Evolutionary conservation across 64 coral and sea anemone species (phyloP).

Genomic region (Stichodactyla helianthus): DNA sequence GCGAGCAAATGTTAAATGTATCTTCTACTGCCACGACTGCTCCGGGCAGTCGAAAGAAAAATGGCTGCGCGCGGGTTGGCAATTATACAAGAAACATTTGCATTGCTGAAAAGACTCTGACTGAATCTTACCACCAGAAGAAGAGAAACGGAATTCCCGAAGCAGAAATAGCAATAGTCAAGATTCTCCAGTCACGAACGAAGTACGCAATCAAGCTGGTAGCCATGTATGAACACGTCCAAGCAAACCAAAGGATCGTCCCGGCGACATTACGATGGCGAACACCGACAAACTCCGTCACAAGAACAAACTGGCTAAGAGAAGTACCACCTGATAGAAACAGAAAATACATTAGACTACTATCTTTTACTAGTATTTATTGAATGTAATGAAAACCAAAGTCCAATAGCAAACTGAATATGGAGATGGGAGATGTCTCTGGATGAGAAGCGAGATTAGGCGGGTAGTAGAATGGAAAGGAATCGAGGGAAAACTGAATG

Average conservation of each 20-base stretch:
- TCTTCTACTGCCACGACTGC: no score
- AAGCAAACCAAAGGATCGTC: constrained; percentile 66
- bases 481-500: no score
- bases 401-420: not conserved
- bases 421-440: no score
- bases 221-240: constrained; percentile 35
- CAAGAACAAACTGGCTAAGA: constrained; percentile 43
- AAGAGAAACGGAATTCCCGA: constrained; percentile 33
- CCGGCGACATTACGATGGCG: constrained; percentile 59
- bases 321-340: constrained; percentile 33
- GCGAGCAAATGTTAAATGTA: no score
- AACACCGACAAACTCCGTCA: constrained; percentile 74
- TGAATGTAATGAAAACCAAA: not conserved
- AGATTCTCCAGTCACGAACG: constrained; percentile 38
- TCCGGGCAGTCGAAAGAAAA: no score
- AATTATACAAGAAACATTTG: no score
- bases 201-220: constrained; percentile 33
- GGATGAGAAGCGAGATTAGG: no score
- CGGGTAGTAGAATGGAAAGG: no score
- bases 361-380: not conserved
- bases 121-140: constrained; percentile 39
- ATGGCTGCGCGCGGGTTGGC: no score
- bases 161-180: constrained; percentile 32
- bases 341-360: not conserved
- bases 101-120: not conserved